These are phyloP conservation scores for Lycopodina hypogea DNA, from an alignment of 37 sponge, comb jelly and placozoan genomes.

Conservation along the genomic window DNA sequence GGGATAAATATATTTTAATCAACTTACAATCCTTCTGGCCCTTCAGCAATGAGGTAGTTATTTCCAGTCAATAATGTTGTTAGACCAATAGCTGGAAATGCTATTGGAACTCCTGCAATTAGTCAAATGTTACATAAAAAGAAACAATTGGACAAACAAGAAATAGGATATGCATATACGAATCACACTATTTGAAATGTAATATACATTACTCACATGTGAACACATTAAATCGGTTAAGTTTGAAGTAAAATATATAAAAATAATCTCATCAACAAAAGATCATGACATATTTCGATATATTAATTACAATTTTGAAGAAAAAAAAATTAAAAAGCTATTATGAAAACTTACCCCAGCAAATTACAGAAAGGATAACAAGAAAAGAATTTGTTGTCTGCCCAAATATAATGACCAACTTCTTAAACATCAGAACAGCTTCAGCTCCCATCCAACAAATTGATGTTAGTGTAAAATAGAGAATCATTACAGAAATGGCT, in stretches of 20 bases:
- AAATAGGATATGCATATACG: too few species aligned
- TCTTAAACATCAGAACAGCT: slow-evolving; percentile 59
- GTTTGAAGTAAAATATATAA: not conserved
- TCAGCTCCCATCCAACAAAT: slow-evolving; percentile 71
- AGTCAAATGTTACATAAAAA: too few species aligned
- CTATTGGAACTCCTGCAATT: slow-evolving; percentile 39
- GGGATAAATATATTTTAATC: not conserved
- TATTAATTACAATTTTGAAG: too few species aligned
- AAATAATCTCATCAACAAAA: not conserved
- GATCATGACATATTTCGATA: too few species aligned
- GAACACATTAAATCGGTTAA: not conserved
- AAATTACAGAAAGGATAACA: slow-evolving; percentile 27
- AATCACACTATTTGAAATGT: too few species aligned
- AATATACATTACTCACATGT: too few species aligned
- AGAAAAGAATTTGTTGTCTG: slow-evolving; percentile 18
- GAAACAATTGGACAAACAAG: too few species aligned
- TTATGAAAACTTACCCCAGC: slow-evolving; percentile 66
- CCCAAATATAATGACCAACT: slow-evolving; percentile 55
- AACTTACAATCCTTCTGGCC: slow-evolving; percentile 31
- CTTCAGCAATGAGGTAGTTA: slow-evolving; percentile 10
- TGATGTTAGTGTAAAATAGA: slow-evolving; percentile 52
- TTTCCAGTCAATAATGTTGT: slow-evolving; percentile 24
- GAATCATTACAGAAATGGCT: slow-evolving; percentile 32
- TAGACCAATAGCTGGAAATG: slow-evolving; percentile 30
- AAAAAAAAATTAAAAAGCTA: too few species aligned